phyloP scores from a whole-genome alignment of 2,113 vertebrate species.

The Gymnocephalus cernua region DNA sequence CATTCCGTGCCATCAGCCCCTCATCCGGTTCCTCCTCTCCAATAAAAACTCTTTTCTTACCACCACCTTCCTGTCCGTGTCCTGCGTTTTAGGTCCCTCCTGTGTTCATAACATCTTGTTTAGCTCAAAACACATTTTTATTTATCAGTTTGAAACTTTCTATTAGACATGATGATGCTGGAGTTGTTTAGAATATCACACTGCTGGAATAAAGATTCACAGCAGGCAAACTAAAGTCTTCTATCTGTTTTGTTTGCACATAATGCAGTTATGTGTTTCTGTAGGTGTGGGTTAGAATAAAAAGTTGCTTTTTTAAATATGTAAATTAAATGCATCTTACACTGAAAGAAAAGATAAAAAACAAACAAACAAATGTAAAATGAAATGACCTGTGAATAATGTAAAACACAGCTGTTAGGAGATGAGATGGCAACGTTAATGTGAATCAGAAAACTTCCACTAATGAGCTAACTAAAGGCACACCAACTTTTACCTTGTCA shows the following conservation, averaged over 20 bases:
- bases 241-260: not conserved
- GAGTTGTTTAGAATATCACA: not conserved
- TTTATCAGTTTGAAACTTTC: not conserved
- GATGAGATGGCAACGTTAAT: not conserved
- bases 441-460: slow-evolving; percentile 7
- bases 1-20: too few relatives aligned
- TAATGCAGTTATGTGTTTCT: not conserved
- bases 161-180: not conserved
- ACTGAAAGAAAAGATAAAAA: slow-evolving; percentile 6
- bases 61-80: too few relatives aligned
- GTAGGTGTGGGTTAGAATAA: not conserved
- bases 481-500: slow-evolving; percentile 16
- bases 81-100: too few relatives aligned
- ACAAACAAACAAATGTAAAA: slow-evolving; percentile 10
- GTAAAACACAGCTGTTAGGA: slow-evolving; percentile 8
- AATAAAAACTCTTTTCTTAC: too few relatives aligned
- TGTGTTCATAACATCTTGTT: not conserved
- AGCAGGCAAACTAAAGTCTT: not conserved
- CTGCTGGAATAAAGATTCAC: not conserved
- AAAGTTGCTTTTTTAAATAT: slow-evolving; percentile 2
- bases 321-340: slow-evolving; percentile 5
- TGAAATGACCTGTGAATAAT: slow-evolving; percentile 38
- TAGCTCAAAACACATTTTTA: not conserved
- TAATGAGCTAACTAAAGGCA: not conserved
- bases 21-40: too few relatives aligned